Conservation (phyloP, 1,140 invertebrate genomes). For the Glomeris maerens region DNA sequence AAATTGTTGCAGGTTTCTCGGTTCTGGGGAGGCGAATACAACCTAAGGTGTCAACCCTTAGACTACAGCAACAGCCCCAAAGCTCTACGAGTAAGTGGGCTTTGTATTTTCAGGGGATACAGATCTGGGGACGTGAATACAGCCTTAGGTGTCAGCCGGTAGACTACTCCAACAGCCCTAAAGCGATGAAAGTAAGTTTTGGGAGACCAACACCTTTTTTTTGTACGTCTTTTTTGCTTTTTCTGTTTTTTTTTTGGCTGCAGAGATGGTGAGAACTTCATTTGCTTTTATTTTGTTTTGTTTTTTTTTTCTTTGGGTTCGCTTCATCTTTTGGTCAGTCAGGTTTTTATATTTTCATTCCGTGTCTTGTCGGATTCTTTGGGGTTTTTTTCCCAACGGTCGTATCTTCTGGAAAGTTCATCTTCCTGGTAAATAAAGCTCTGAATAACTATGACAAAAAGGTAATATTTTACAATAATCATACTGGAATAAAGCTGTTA, state of each 20-base stretch:
- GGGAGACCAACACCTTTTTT: neutral
- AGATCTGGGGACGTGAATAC: slow-evolving; percentile 37
- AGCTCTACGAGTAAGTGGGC: slow-evolving; percentile 59
- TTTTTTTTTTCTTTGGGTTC: slow-evolving; percentile 13
- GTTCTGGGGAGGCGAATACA: slow-evolving; percentile 45
- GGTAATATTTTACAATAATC: too few species aligned
- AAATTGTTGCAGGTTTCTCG: too few species aligned
- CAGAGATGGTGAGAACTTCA: neutral
- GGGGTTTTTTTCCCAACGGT: neutral
- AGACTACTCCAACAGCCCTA: slow-evolving; percentile 58
- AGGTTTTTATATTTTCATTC: too few species aligned
- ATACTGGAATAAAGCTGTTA: too few species aligned
- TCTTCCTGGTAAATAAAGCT: neutral
- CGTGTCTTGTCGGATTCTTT: too few species aligned
- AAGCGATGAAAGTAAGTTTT: slow-evolving; percentile 47
- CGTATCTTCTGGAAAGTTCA: neutral
- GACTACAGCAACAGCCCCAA: slow-evolving; percentile 60
- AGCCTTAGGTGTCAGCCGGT: slow-evolving; percentile 78
- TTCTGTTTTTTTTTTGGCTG: neutral
- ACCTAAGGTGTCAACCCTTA: slow-evolving; percentile 76
- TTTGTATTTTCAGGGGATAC: slow-evolving; percentile 2
- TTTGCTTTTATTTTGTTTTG: slow-evolving; percentile 3
- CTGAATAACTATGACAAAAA: neutral
- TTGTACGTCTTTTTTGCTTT: slow-evolving; percentile 7
- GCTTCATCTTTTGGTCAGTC: too few species aligned